These are phyloP conservation scores for Eulemur macaco DNA, from an alignment of 2,113 vertebrate species.

Conservation along the genomic window DNA sequence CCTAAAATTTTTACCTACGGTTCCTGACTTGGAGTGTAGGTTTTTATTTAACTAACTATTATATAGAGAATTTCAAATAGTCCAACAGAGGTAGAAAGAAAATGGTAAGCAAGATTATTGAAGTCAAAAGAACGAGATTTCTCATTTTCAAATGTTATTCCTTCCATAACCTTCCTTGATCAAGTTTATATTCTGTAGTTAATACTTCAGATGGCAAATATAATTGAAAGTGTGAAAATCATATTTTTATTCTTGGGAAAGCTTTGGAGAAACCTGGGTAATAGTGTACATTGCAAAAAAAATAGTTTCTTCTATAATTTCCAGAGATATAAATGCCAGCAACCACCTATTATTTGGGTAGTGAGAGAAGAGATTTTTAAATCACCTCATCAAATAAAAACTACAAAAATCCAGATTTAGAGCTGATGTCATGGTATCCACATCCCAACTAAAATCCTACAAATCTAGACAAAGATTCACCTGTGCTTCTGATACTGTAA, in stretches of 20 bases:
- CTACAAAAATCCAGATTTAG: slow-evolving; percentile 20
- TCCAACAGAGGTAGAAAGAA: slow-evolving; percentile 2
- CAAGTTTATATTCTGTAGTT: slow-evolving; percentile 2
- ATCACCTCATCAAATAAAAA: neutral
- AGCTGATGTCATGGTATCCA: neutral
- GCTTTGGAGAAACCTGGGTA: neutral
- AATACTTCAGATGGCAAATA: neutral
- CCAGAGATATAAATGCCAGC: neutral
- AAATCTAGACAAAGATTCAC: neutral
- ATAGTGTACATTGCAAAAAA: slow-evolving; percentile 21
- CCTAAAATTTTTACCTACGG: neutral
- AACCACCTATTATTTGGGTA: slow-evolving; percentile 14
- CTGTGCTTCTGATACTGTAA: neutral
- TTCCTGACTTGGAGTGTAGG: neutral
- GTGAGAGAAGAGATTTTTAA: neutral
- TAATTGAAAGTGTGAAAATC: slow-evolving; percentile 49
- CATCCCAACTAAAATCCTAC: neutral
- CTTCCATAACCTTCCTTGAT: neutral
- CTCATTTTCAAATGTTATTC: neutral
- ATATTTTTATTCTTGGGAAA: neutral
- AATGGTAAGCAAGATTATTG: neutral
- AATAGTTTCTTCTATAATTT: neutral
- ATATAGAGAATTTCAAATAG: neutral
- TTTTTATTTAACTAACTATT: slow-evolving; percentile 27
- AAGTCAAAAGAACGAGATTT: slow-evolving; percentile 27